Base-by-base conservation (phyloP, 2,113 vertebrate species). In the Neodon shergylaensis region DNA sequence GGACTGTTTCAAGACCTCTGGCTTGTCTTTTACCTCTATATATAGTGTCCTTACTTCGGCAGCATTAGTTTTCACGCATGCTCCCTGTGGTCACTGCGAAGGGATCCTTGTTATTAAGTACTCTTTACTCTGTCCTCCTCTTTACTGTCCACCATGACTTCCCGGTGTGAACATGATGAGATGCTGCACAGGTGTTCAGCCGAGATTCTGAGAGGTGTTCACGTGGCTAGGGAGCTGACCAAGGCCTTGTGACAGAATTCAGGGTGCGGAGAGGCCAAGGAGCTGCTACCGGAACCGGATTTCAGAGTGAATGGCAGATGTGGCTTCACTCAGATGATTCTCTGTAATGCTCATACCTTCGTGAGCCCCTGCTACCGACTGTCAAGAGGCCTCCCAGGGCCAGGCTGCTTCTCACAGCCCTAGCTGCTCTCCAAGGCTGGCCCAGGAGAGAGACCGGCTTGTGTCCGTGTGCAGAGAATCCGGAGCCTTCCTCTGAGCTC, bases 31-130 rank as follows among this genome's bases (percentile, higher is more conserved):
- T 54, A 26, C 28, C 39, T 90, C 44, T 33, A 21, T 31, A 44
- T 26, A 9, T 9, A 5, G n/a, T 22, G 0, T 83, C 61, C 63
- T 42, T 9, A 39, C 54, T 19, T 44, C 47, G 47, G 42, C 12
- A 82, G 63, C 39, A 12, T 42, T 42, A 11, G 9, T 78, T 26
- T 2, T 21, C 21, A 5, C 2, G 52, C 16, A 0, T 5, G 39
- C 28, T 44, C 44, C 66, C 84, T 42, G 4, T 21, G 0, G 0
- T 0, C 26, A 9, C 10, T 7, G 1, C 21, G 0, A 7, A 42
- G 70, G 28, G 19, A 31, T 21, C 4, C 16, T 85, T 61, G 36
- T 3, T 0, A 4, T 24, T 24, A 33, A 26, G 22, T 4, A 0
- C 21, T 52, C 82, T 9, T n/a, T 12, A 77, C 63, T 82, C 36